Base-by-base conservation (phyloP, 2,888 invertebrate genomes). In the Conchocele bisecta region DNA sequence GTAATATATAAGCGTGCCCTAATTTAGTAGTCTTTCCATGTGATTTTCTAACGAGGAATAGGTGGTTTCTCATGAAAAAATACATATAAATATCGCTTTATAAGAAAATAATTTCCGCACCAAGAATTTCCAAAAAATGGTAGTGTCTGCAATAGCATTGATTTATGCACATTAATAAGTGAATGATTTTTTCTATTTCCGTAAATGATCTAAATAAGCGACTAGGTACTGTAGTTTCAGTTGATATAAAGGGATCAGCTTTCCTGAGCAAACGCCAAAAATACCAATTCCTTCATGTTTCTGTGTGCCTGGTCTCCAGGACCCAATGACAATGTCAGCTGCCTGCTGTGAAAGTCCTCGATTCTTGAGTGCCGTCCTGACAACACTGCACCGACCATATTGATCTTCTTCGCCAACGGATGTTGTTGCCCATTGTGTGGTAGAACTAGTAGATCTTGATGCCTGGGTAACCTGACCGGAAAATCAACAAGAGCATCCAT, bases 51-150 rank as follows among this genome's bases (percentile, higher is more conserved):
- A 17, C 54, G 61, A n/a, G 76, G 74, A 33, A 50, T 50, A 42
- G 72, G 53, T 50, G 66, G 65, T 31, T 56, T 57, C 15, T 39
- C 17, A 6, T 60, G 9, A 66, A 67, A 73, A 33, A 69, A 26
- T 11, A n/a, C 75, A 68, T 51, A 56, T 71, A 61, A 69, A 56
- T 33, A 75, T 71, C 48, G n/a, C n/a, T n/a, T n/a, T n/a, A n/a
- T n/a, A n/a, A n/a, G 28, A 29, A 24, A 17, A 20, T 22, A 26
- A 58, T 26, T 11, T 6, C 20, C 1, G 29, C 63, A 69, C 69
- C 61, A 51, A 1, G 24, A 29, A 17, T 63, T 69, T 24, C 63
- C 50, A 33, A 50, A 20, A 51, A 42, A 35, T n/a, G 29, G 17
- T 33, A 50, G n/a, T n/a, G n/a, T n/a, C n/a, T n/a, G n/a, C n/a